phyloP scores from a whole-genome alignment of 2,888 invertebrate genomes.

The Allacma fusca region DNA sequence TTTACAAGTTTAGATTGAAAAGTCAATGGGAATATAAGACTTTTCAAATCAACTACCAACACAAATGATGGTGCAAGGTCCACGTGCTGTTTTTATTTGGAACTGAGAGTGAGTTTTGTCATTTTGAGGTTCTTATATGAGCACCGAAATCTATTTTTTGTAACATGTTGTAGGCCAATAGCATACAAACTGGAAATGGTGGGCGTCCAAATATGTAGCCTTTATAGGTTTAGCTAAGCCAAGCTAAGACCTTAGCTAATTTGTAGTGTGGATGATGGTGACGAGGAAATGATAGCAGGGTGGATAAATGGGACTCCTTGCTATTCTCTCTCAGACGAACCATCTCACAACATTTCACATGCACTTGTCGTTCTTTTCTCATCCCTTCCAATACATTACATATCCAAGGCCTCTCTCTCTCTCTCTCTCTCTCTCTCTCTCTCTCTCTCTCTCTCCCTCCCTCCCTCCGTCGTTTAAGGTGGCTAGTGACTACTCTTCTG shows the following conservation, averaged over 20 bases:
- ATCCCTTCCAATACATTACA: background rate
- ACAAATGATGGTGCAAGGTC: background rate
- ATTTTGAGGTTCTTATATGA: constrained; percentile 60
- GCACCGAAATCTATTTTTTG: constrained; percentile 57
- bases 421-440: background rate
- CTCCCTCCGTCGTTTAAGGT: no score
- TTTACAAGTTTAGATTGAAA: constrained; percentile 13
- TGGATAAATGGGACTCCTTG: constrained; percentile 19
- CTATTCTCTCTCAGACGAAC: background rate
- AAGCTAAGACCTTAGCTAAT: constrained; percentile 16
- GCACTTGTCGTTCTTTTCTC: background rate
- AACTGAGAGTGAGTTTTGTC: constrained; percentile 45
- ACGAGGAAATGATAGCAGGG: constrained; percentile 27
- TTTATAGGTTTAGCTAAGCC: constrained; percentile 14
- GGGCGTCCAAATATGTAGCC: constrained; percentile 20
- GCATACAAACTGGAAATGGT: constrained; percentile 28
- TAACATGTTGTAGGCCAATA: constrained; percentile 26
- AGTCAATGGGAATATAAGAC: background rate
- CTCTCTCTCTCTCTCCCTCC: background rate
- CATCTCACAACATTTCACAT: constrained; percentile 2
- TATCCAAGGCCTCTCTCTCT: constrained; percentile 2
- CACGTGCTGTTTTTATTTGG: constrained; percentile 1
- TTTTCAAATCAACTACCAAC: background rate
- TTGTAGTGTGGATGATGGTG: background rate
- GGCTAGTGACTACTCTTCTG: background rate